Evolutionary conservation across 2,113 vertebrate species (phyloP).

Genomic region (Danionella cerebrum): DNA sequence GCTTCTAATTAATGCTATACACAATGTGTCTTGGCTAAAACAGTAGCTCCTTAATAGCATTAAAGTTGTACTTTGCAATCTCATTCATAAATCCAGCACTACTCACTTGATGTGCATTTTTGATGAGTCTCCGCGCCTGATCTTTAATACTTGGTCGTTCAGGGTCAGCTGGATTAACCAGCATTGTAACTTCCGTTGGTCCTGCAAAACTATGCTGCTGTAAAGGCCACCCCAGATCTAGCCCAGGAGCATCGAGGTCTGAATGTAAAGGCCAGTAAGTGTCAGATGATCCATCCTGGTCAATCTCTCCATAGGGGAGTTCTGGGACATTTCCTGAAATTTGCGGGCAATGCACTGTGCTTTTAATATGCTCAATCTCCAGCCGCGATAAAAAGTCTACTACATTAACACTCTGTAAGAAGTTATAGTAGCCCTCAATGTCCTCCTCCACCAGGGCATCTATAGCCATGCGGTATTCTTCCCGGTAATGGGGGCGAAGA

Average conservation of each 20-base stretch:
- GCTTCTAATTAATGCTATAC: too few relatives aligned
- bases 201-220: constrained; percentile 77
- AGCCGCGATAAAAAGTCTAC: constrained; percentile 76
- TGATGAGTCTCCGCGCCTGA: constrained; percentile 87
- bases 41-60: too few relatives aligned
- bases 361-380: constrained; percentile 82
- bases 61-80: too few relatives aligned
- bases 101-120: constrained; percentile 83
- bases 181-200: constrained; percentile 86
- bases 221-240: constrained; percentile 92
- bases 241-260: constrained; percentile 82
- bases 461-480: constrained; percentile 91
- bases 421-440: constrained; percentile 76
- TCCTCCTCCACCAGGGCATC: constrained; percentile 84
- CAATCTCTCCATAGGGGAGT: constrained; percentile 48
- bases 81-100: background rate
- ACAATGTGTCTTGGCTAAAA: too few relatives aligned
- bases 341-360: constrained; percentile 70
- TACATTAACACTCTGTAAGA: constrained; percentile 69
- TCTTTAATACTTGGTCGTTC: constrained; percentile 94
- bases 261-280: constrained; percentile 98
- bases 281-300: constrained; percentile 78
- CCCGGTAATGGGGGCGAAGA: constrained; percentile 88
- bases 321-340: constrained; percentile 56
- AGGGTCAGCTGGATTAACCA: constrained; percentile 83